Conservation (phyloP, 2,888 invertebrate species). For the Clepsis dumicolana region DNA sequence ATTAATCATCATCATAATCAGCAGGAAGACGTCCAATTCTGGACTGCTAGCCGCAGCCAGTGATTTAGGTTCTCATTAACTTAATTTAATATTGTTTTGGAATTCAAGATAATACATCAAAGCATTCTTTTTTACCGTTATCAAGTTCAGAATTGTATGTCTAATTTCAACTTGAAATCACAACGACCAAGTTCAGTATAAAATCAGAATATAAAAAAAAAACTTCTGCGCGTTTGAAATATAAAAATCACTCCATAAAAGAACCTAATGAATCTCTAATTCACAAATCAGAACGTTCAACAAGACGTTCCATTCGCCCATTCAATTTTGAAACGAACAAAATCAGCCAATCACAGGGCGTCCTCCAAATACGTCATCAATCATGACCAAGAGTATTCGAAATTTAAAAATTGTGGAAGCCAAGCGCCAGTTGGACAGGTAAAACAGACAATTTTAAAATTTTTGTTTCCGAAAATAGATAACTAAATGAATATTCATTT, state of each 20-base stretch:
- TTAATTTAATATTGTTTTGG: no score
- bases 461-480: no score
- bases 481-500: no score
- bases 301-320: slow-evolving; percentile 50
- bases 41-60: no score
- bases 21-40: no score
- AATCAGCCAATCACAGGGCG: slow-evolving; percentile 69
- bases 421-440: slow-evolving; percentile 3
- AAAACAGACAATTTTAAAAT: no score
- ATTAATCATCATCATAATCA: no score
- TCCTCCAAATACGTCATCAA: slow-evolving; percentile 67
- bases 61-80: no score
- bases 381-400: slow-evolving; percentile 58
- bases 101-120: no score
- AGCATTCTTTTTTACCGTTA: no score
- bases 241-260: slow-evolving; percentile 29
- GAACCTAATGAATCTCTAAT: slow-evolving; percentile 49
- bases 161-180: not conserved
- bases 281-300: slow-evolving; percentile 60
- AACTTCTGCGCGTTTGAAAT: slow-evolving; percentile 32
- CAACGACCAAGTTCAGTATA: not conserved
- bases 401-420: slow-evolving; percentile 45
- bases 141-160: no score
- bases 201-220: slow-evolving; percentile 4
- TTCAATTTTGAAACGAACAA: slow-evolving; percentile 63